Evolutionary conservation across 2,113 vertebrate species (phyloP).

Genomic region (Epinephelus cyanopodus): DNA sequence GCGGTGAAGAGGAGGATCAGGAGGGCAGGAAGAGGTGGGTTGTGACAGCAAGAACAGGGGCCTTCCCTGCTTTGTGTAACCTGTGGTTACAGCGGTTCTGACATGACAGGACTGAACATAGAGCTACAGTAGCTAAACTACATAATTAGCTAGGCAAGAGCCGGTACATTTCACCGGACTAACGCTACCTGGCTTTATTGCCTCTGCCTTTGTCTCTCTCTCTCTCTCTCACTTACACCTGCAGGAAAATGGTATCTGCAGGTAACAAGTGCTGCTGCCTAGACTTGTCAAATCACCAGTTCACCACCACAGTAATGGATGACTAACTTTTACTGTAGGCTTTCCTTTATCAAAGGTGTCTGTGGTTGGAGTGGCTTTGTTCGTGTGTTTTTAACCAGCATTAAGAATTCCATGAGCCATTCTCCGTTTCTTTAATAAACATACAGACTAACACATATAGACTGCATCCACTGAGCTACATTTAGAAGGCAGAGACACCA

Average conservation of each 20-base stretch:
- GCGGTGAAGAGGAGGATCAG: constrained; percentile 26
- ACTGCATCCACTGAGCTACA: too few relatives aligned
- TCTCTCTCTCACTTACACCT: constrained; percentile 13
- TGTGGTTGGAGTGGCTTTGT: background rate
- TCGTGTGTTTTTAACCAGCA: background rate
- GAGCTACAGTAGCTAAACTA: constrained; percentile 39
- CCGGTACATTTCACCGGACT: constrained; percentile 67
- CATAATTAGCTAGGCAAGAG: constrained; percentile 75
- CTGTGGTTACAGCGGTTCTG: constrained; percentile 59
- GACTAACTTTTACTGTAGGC: background rate
- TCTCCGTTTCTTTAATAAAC: background rate
- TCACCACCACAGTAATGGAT: background rate
- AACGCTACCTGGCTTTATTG: constrained; percentile 61
- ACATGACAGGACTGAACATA: constrained; percentile 70
- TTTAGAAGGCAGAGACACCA: too few relatives aligned
- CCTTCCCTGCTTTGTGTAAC: constrained; percentile 57
- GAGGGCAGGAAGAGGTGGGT: constrained; percentile 33
- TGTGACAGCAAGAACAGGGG: constrained; percentile 24
- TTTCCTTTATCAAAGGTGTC: background rate
- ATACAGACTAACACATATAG: too few relatives aligned
- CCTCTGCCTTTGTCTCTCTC: constrained; percentile 1
- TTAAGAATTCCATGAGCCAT: too few relatives aligned
- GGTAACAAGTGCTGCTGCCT: constrained; percentile 23
- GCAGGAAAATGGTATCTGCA: constrained; percentile 17
- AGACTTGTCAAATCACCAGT: constrained; percentile 3